Base-by-base conservation (phyloP, 2,797 vertebrate species). In the Pipistrellus nathusii region DNA sequence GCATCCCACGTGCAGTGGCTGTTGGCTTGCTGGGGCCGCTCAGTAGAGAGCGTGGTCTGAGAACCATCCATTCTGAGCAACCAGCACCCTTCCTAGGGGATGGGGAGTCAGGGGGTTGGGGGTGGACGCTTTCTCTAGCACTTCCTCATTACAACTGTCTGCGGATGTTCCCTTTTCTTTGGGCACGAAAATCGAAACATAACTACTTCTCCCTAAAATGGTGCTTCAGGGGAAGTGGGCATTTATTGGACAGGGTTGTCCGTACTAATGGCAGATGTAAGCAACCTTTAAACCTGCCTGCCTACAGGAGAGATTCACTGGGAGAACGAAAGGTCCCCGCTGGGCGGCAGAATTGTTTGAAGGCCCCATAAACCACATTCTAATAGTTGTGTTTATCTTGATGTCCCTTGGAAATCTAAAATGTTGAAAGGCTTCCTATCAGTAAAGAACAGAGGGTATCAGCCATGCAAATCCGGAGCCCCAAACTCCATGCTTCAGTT, bases 361-460 rank as follows among this genome's bases (percentile, higher is more conserved):
- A 66, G 1, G 4, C 12, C 51, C 53, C 14, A 11, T 35, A 57
- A 78, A 85, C 12, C 68, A 35, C 44, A 57, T 8, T 55, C 55
- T 8, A 44, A 32, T 78, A 75, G 38, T 35, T 75, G 30, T 30
- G 76, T 64, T 93, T 84, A 55, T 59, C 85, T 87, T 69, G 13
- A 75, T 73, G 23, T 75, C 73, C 81, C 41, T 90, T 85, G 90
- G 46, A 77, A 68, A 82, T 72, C 71, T 57, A 85, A 82, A 93
- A 82, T 30, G 10, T 64, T 85, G 32, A 81, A 82, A 78, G 1
- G 27, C 32, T 20, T 6, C 25, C 17, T 1, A 3, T 66, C 57
- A 41, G 6, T 59, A 71, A 6, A 71, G 32, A 77, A 69, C 32
- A 57, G 41, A 73, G 18, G 66, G 32, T 64, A 21, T 15, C 27